Evolutionary conservation across 2,888 invertebrate genomes (phyloP), one percentile per base, ranked within the genome.

Genomic region (Eledona agricola): DNA sequence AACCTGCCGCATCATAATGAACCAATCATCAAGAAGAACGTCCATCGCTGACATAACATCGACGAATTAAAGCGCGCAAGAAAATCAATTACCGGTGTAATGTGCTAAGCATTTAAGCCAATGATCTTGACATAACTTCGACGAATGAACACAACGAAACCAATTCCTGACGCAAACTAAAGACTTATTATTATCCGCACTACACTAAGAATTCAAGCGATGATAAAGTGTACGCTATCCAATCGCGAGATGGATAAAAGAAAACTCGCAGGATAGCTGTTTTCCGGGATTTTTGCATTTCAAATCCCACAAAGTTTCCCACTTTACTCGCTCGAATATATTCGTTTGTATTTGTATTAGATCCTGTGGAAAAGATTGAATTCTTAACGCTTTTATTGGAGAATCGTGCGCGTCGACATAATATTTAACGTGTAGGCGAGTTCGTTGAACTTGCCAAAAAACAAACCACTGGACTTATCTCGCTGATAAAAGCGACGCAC

Each of bases 341-440:
- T 53, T 51, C 47, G 31, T 51, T 55, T 57, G 45, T 59, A 55
- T 58, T 57, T 60, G 57, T 52, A 51, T 56, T 53, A 40, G 49
- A 51, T 54, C 53, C 49, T 32, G 42, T 37, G 45, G 35, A 51
- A 57, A 52, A 56, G 56, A 52, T 49, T 56, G 55, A 55, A 55
- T 50, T 38, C 40, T 13, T 16, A 37, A 29, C 29, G 29, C 29
- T 37, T 37, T 28, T 37, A 13, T 28, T 20, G 20, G 28, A 34
- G n/a, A 35, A 46, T 34, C 20, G 26, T 26, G 26, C 37, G 32
- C 23, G 13, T n/a, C n/a, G n/a, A n/a, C 32, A 43, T 13, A 19
- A 43, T 25, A 28, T 16, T 34, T 26, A 28, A 4, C 16, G 22
- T 9, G 10, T n/a, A n/a, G n/a, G n/a, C n/a, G 13, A 22, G 23